These are phyloP conservation scores for Enteromius mattozi DNA, from an alignment of 2,797 vertebrate species.

Conservation along the genomic window DNA sequence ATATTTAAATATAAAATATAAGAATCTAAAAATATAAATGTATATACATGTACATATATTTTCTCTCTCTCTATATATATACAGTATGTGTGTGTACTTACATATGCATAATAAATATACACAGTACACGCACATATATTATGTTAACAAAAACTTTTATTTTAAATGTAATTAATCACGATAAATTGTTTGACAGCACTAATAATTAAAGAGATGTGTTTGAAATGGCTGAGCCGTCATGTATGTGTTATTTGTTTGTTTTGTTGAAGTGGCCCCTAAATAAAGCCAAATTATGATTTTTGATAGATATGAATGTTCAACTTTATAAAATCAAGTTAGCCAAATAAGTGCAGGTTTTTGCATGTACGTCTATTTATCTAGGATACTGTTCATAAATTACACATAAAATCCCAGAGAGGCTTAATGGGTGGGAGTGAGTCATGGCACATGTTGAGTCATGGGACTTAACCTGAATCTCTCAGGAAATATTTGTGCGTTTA, in stretches of 20 bases:
- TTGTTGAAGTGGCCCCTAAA: neutral
- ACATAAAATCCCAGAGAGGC: neutral
- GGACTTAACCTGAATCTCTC: neutral
- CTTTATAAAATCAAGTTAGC: neutral
- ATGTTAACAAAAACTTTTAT: too few species aligned
- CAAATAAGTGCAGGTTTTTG: neutral
- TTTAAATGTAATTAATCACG: too few species aligned
- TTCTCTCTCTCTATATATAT: too few species aligned
- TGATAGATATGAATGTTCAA: neutral
- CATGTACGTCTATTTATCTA: neutral
- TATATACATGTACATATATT: too few species aligned
- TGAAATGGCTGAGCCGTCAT: neutral
- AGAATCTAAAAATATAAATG: too few species aligned
- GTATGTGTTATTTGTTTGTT: neutral
- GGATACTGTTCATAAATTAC: neutral
- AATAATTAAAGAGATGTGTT: neutral
- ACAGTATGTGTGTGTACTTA: too few species aligned
- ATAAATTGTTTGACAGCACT: too few species aligned
- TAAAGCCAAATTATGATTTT: neutral
- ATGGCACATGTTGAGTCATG: neutral
- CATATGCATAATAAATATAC: too few species aligned
- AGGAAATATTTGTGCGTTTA: neutral
- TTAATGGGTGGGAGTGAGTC: neutral
- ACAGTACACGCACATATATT: too few species aligned
- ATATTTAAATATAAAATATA: too few species aligned